phyloP scores from a whole-genome alignment of 2,113 vertebrate genomes.

The Natator depressus region DNA sequence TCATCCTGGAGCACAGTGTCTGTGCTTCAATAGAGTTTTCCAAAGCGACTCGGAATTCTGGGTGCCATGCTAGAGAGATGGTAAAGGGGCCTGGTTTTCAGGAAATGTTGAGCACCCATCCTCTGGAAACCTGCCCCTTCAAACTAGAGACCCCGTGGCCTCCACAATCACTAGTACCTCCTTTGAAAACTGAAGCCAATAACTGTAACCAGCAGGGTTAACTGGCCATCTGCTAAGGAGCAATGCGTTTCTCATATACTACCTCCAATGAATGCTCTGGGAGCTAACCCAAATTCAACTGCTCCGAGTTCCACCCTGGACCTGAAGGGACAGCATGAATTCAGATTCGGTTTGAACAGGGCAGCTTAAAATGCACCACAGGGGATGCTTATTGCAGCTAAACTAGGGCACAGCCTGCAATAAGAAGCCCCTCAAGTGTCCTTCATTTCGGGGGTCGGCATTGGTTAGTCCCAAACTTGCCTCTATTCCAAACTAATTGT shows the following conservation, averaged over 20 bases:
- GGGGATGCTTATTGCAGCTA: neutral
- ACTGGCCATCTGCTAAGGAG: constrained; percentile 17
- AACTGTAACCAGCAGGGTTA: neutral
- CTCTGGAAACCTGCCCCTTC: neutral
- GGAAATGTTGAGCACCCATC: neutral
- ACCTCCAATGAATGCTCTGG: neutral
- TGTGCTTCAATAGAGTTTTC: neutral
- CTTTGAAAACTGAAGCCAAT: constrained; percentile 41
- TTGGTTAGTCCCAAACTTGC: fast-evolving
- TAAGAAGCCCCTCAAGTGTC: neutral
- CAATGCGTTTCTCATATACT: neutral
- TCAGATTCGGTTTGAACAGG: neutral
- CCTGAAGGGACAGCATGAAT: fast-evolving
- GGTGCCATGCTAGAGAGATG: neutral
- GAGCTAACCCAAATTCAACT: neutral
- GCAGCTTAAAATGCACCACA: neutral
- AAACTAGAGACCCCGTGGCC: neutral
- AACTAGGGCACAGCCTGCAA: neutral
- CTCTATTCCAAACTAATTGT: neutral
- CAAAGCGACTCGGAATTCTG: neutral
- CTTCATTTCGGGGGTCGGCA: fast-evolving
- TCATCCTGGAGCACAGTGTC: neutral
- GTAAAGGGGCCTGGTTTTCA: neutral
- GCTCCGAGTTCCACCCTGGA: constrained; percentile 21
- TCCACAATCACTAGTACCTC: neutral